Evolutionary conservation across 2,797 vertebrate genomes (phyloP), one percentile per base, ranked within the genome.

Genomic region (Gymnoscopelus braueri): DNA sequence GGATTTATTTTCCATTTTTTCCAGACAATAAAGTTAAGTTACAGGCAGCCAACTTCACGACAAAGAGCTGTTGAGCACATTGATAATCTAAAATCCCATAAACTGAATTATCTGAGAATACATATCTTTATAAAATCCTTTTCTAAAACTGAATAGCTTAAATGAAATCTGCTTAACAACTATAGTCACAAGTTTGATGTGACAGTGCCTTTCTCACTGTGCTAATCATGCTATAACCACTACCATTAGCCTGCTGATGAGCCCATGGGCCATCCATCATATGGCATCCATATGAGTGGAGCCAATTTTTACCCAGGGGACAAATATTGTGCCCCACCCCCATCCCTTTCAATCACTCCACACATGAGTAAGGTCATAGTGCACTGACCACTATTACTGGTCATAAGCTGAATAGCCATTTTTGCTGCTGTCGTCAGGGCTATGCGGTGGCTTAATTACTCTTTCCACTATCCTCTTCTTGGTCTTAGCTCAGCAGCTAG

Each of bases 321-420:
- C 72, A 71, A 66, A 87, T 72, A 70, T 63, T 32, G 50, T 56
- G 81, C 74, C 79, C 87, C 69, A 74, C 81, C 84, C 87, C 81
- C 80, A 70, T 74, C 64, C 69, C 83, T 86, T 79, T 80, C 66
- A 86, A 84, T 88, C 79, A 73, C 78, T 83, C 83, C 77, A 69
- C 76, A 75, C 75, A 81, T 24, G 74, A 87, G 79, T 81, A 86
- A 79, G 92, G 94, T 93, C 91, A 88, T 60, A 82, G 85, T 85
- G 89, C 85, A 85, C 84, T 32, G 77, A 93, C 92, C 91, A 86
- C 89, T 92, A 92, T 93, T 91, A 91, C 83, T 78, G 81, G 66
- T 79, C 84, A 75, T 82, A 71, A 84, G 88, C 90, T 77, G 83
- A 92, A 90, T 80, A 51, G 86, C 61, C 81, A 53, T 89, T 92